These are phyloP conservation scores for Tuberolachnus salignus DNA, from an alignment of 2,888 invertebrate species.

Conservation along the genomic window DNA sequence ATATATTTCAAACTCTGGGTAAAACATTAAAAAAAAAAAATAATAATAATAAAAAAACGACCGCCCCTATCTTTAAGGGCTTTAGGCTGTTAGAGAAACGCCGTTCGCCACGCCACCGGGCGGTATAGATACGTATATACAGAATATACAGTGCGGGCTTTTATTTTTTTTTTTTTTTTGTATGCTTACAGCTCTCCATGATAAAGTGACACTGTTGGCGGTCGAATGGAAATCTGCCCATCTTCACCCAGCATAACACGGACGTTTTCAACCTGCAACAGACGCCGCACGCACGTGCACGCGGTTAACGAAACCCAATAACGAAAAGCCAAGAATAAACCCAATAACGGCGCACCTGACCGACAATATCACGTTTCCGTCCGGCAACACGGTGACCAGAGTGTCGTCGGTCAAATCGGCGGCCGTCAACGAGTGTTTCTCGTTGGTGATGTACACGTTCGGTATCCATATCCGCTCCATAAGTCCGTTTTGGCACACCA, in stretches of 20 bases:
- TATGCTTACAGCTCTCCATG: conserved; percentile 78
- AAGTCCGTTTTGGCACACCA: conserved; percentile 70
- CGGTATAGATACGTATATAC: too few species aligned
- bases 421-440: conserved; percentile 73
- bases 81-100: too few species aligned
- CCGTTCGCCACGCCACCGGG: too few species aligned
- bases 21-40: too few species aligned
- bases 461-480: conserved; percentile 81
- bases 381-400: conserved; percentile 78
- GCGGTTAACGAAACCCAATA: not conserved
- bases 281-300: not conserved
- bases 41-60: too few species aligned
- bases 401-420: conserved; percentile 65
- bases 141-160: too few species aligned
- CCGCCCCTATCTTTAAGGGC: too few species aligned
- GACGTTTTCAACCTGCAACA: conserved; percentile 73
- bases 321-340: conserved; percentile 8
- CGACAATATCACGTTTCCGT: conserved; percentile 79
- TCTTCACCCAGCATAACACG: conserved; percentile 81
- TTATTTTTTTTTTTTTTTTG: too few species aligned
- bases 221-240: conserved; percentile 87
- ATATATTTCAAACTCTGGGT: too few species aligned
- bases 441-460: conserved; percentile 79
- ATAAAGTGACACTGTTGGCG: conserved; percentile 79
- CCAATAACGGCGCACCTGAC: conserved; percentile 63